Conservation (phyloP, 2,113 vertebrate species). For the Copsychus sechellarum region DNA sequence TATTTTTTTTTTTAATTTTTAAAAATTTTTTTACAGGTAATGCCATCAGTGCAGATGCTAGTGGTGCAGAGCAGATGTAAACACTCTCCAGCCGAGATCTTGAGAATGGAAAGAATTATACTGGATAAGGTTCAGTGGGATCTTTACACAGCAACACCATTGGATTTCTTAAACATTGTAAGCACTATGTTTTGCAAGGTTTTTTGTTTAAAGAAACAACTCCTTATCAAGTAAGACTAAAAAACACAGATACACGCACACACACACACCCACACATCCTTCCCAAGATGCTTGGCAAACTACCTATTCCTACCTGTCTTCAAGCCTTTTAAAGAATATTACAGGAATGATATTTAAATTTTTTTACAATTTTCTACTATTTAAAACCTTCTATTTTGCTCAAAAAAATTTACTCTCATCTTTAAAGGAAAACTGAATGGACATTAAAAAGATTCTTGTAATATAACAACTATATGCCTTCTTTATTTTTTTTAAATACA, state of each 20-base stretch:
- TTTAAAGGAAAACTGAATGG: conserved; percentile 60
- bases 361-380: background rate
- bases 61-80: conserved; percentile 80
- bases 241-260: conserved; percentile 48
- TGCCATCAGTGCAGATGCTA: conserved; percentile 81
- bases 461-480: conserved; percentile 51
- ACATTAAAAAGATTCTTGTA: conserved; percentile 65
- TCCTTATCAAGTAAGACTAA: conserved; percentile 63
- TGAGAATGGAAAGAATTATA: conserved; percentile 86
- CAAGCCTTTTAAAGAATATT: conserved; percentile 40
- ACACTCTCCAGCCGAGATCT: conserved; percentile 83
- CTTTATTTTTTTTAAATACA: conserved; percentile 65
- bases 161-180: conserved; percentile 87
- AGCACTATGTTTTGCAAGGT: conserved; percentile 58
- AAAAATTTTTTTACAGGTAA: conserved; percentile 78
- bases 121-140: conserved; percentile 87
- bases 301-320: conserved; percentile 19
- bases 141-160: conserved; percentile 80
- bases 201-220: conserved; percentile 49
- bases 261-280: background rate
- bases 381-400: conserved; percentile 51
- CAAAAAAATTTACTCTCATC: conserved; percentile 32
- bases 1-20: conserved; percentile 53
- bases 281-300: background rate
- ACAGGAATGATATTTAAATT: background rate